Conservation (phyloP, 2,888 invertebrate genomes). For the Sesia apiformis region DNA sequence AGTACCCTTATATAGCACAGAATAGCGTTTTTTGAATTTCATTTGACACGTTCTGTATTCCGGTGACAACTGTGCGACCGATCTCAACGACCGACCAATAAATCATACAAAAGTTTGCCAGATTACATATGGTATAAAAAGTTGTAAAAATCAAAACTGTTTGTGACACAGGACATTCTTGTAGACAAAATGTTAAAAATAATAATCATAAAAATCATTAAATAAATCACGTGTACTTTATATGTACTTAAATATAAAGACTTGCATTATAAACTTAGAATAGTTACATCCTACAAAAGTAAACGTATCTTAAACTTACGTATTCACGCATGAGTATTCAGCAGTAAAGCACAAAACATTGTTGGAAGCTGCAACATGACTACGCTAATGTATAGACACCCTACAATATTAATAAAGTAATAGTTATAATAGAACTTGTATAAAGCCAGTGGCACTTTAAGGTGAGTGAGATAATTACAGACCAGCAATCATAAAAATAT, state of each 20-base stretch:
- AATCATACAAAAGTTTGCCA: too few relatives aligned
- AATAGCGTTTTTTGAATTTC: too few relatives aligned
- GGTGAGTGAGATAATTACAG: conserved; percentile 42
- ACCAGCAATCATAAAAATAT: conserved; percentile 55
- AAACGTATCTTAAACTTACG: conserved; percentile 53
- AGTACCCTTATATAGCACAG: too few relatives aligned
- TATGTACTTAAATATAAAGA: conserved; percentile 64
- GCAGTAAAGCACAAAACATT: conserved; percentile 69
- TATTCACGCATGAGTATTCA: conserved; percentile 73
- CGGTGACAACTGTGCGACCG: too few relatives aligned
- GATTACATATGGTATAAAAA: too few relatives aligned
- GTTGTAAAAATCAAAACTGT: too few relatives aligned
- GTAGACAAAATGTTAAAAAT: conserved; percentile 35
- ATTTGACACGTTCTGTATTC: too few relatives aligned
- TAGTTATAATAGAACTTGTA: conserved; percentile 32
- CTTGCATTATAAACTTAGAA: conserved; percentile 50
- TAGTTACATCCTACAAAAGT: conserved; percentile 40
- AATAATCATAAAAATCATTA: conserved; percentile 49
- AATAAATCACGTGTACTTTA: conserved; percentile 70
- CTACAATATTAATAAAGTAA: conserved; percentile 22
- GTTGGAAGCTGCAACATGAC: conserved; percentile 71
- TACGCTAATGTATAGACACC: conserved; percentile 37
- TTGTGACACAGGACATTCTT: conserved; percentile 31
- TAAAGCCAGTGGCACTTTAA: conserved; percentile 66
- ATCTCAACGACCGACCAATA: too few relatives aligned